phyloP scores from a whole-genome alignment of 2,888 invertebrate species.

The Acheta domesticus region DNA sequence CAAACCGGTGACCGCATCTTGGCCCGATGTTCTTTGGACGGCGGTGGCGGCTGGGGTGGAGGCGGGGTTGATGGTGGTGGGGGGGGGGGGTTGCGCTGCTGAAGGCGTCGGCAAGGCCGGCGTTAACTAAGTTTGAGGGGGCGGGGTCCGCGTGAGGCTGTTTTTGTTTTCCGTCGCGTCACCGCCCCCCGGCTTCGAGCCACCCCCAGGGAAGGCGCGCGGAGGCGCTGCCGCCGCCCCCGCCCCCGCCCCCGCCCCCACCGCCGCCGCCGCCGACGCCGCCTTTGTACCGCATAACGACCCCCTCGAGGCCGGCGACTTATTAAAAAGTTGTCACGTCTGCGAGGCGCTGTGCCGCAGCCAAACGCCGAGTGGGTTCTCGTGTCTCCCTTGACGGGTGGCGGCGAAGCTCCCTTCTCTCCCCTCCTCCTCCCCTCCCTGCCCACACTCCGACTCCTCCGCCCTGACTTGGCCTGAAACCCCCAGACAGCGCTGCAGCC shows the following conservation, averaged over 20 bases:
- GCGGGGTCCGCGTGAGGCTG: background rate
- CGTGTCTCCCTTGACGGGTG: slow-evolving; percentile 25
- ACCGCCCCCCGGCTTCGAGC: slow-evolving; percentile 1
- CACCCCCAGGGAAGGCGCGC: background rate
- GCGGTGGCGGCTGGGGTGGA: background rate
- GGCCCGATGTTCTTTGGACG: background rate
- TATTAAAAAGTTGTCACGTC: slow-evolving; percentile 37
- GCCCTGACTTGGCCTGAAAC: too few species aligned
- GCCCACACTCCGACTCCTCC: too few species aligned
- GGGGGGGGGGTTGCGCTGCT: background rate
- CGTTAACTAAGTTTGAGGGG: background rate
- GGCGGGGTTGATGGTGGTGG: background rate
- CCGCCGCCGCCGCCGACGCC: background rate
- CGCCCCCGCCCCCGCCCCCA: background rate
- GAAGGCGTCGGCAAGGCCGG: background rate
- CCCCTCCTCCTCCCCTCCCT: too few species aligned
- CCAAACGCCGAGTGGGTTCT: slow-evolving; percentile 34
- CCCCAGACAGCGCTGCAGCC: too few species aligned
- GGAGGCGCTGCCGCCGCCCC: background rate
- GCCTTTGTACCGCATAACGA: slow-evolving; percentile 28
- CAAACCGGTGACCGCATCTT: slow-evolving; percentile 22
- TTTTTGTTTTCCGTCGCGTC: slow-evolving; percentile 19
- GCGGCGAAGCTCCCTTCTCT: too few species aligned
- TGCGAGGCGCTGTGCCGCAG: background rate
- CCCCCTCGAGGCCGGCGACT: slow-evolving; percentile 34